A percentile compares a stretch with the other conserved stretches of the same genome.
Conservation (phyloP, 23 tunicate species). For the Styela clava region DNA sequence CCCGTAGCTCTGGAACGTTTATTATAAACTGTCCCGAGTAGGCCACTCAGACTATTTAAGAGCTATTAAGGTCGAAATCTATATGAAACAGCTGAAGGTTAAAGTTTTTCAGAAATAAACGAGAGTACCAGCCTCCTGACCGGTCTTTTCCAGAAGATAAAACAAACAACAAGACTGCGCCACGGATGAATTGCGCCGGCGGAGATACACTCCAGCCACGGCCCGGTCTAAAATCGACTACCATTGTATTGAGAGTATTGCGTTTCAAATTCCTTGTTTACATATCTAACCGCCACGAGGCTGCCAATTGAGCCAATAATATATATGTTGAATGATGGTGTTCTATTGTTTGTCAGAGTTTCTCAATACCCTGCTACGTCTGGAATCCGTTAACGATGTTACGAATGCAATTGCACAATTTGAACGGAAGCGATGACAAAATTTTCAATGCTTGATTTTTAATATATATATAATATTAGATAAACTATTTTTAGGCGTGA, state of each 20-base stretch:
- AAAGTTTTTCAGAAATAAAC: neutral
- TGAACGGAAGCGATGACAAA: no score
- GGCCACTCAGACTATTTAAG: neutral
- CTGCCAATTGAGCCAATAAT: neutral
- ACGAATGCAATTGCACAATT: neutral
- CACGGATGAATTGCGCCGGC: neutral
- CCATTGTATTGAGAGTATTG: neutral
- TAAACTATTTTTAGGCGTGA: no score
- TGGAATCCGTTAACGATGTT: neutral
- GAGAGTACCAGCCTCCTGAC: neutral
- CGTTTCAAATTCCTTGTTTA: neutral
- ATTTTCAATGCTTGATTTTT: no score
- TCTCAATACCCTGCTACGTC: neutral
- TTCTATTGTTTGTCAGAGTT: neutral
- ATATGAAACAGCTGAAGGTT: neutral
- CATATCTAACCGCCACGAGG: neutral
- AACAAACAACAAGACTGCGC: no score
- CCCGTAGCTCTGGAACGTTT: no score
- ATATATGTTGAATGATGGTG: neutral
- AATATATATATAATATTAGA: no score
- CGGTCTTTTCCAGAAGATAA: no score
- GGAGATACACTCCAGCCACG: no score
- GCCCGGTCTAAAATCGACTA: no score
- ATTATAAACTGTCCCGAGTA: no score
- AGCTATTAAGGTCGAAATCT: neutral